phyloP scores from a whole-genome alignment of 1,140 invertebrate genomes.

The Rhynchophorus ferrugineus region DNA sequence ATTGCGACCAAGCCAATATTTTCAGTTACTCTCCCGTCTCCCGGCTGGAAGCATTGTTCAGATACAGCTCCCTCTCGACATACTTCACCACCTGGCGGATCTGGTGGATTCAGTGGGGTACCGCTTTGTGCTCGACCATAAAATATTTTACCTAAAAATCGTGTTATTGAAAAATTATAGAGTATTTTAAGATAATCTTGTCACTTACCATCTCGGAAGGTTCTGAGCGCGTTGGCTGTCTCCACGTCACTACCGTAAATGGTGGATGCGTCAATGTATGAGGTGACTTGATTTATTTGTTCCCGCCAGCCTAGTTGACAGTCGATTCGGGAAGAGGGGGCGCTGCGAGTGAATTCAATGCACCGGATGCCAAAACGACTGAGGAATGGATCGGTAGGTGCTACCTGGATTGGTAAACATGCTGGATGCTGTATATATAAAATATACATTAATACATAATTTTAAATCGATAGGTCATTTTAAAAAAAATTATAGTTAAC shows the following conservation, averaged over 20 bases:
- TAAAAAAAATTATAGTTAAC: neutral
- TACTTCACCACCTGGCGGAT: slow-evolving; percentile 46
- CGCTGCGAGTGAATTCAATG: slow-evolving; percentile 65
- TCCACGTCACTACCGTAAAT: slow-evolving; percentile 82
- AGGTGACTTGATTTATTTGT: slow-evolving; percentile 75
- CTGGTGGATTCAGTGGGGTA: slow-evolving; percentile 44
- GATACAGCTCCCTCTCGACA: slow-evolving; percentile 60
- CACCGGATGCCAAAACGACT: slow-evolving; percentile 61
- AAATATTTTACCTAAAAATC: slow-evolving; percentile 50
- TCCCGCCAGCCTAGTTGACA: slow-evolving; percentile 65
- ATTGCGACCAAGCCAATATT: slow-evolving; percentile 80
- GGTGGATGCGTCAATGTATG: slow-evolving; percentile 84
- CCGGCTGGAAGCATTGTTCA: slow-evolving; percentile 62
- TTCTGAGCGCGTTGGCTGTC: slow-evolving; percentile 62
- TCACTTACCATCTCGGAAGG: slow-evolving; percentile 56
- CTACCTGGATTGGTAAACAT: slow-evolving; percentile 72
- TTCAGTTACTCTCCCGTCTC: slow-evolving; percentile 75
- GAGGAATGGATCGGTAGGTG: slow-evolving; percentile 63
- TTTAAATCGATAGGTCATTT: neutral
- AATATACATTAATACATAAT: neutral
- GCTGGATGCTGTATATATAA: slow-evolving; percentile 59
- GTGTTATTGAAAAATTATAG: neutral
- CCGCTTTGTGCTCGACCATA: slow-evolving; percentile 54
- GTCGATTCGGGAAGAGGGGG: slow-evolving; percentile 59
- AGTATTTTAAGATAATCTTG: neutral